phyloP scores from a whole-genome alignment of 2,113 vertebrate genomes.

The Trichomycterus rosablanca region DNA sequence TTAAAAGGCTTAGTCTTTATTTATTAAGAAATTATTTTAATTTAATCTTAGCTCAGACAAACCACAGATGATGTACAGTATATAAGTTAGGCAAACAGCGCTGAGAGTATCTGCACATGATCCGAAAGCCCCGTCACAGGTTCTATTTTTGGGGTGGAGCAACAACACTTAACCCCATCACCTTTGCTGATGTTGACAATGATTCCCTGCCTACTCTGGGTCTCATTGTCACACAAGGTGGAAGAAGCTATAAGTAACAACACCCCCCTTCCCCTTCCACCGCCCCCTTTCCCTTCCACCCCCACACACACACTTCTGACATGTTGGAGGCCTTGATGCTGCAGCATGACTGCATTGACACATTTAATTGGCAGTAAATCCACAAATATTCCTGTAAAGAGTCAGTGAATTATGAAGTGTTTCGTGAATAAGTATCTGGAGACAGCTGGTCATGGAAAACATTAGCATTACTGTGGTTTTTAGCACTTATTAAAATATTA shows the following conservation, averaged over 20 bases:
- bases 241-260: constrained; percentile 34
- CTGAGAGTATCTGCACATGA: constrained; percentile 17
- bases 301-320: no score
- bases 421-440: constrained; percentile 30
- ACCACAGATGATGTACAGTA: no score
- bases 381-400: constrained; percentile 23
- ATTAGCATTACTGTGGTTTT: constrained; percentile 48
- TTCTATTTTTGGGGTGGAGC: constrained; percentile 41
- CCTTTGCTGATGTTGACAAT: constrained; percentile 37
- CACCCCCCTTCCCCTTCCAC: constrained; percentile 18
- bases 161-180: constrained; percentile 44
- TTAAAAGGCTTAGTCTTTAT: neutral
- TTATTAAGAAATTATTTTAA: neutral
- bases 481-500: constrained; percentile 27
- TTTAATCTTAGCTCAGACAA: constrained; percentile 20
- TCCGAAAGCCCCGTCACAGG: constrained; percentile 21
- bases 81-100: constrained; percentile 8
- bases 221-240: constrained; percentile 38
- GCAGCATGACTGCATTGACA: constrained; percentile 18
- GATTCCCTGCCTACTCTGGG: constrained; percentile 31
- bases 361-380: constrained; percentile 35
- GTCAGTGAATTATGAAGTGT: constrained; percentile 29
- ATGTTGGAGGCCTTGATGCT: neutral
- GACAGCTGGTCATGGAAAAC: constrained; percentile 35
- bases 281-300: no score